Base-by-base conservation (phyloP, 2,797 vertebrate species). In the Argentina silus region DNA sequence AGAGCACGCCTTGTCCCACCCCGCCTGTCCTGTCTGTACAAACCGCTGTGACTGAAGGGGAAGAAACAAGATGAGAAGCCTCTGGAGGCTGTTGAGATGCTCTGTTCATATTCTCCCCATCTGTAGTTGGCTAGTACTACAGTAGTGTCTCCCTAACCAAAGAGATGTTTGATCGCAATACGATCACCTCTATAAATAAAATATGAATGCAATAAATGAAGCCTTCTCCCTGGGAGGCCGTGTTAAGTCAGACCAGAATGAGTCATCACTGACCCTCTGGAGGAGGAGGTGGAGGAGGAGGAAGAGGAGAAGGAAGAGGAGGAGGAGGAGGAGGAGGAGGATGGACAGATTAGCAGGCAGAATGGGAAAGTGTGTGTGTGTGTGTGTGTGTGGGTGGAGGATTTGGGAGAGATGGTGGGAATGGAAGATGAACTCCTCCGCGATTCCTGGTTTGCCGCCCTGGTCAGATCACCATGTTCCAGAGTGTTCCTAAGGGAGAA, bases 211-310 rank as follows among this genome's bases (percentile, higher is more conserved):
- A 1, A 36, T 36, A 36, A 36, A 2, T 36, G 27, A 36, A 36
- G 27, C 27, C 27, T 36, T 36, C 27, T 36, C 2, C 47, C 47
- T 48, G 7, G 47, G 2, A 48, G 47, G 11, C 1, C 7, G 11
- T 73, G 80, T 85, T 87, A 78, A 78, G 76, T 85, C 74, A 79
- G 82, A 72, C 67, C 62, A 81, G 78, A 81, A 75, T 85, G 79
- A 88, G 74, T 86, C 80, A 85, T 71, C 71, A 6, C 62, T 76
- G 63, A 77, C 7, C 77, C 77, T 75, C 71, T 77, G 21, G 42
- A 78, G 77, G 68, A 74, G 51, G n/a, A 73, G 74, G 63, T 69
- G 67, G 71, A 83, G 65, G 78, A 76, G 7, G 47, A 48, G 11
- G 47, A 48, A 6, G 47, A n/a, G 27, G 12, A 60, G 57, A 21